Base-by-base conservation (phyloP, 2,113 vertebrate species). In the Gavia stellata region DNA sequence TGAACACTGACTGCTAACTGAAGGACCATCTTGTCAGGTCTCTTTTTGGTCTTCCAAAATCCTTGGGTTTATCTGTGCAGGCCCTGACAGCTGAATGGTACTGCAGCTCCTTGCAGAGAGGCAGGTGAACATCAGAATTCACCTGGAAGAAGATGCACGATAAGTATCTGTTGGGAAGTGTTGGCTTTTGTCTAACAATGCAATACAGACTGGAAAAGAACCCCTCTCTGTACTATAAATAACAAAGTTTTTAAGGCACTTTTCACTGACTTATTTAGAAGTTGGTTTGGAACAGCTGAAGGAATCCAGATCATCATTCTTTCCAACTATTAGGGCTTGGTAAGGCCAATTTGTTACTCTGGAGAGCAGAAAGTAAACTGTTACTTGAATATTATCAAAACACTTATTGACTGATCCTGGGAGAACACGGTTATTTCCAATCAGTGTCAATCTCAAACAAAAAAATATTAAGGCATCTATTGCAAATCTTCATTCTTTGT, bases 261-360 rank as follows among this genome's bases (percentile, higher is more conserved):
- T 90, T 72, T 86, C 36, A 62, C 38, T 47, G 70, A 85, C 61
- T 94, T 73, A 62, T 70, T 83, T 68, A 92, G 24, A 80, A 86
- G 34, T 62, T 75, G 20, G 73, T 73, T 58, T 90, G 44, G 53
- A 96, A 88, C 9, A 80, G 65, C 23, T 88, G 62, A 91, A 91
- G 59, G 62, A 95, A 75, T 75, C 53, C 73, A 85, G n/a, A 79
- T 31, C 23, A 58, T 71, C 66, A 58, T 26, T 50, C 40, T 65
- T 90, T 92, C 74, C 88, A 88, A 66, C 85, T 68, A 50, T 40
- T 73, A 73, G 33, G 26, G 34, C 24, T 68, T 53, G 33, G n/a
- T 65, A 88, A 80, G 11, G 83, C 71, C 2, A 74, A 40, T 81
- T 55, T 11, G 7, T 83, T 90, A 78, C 55, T 93, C 38, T 42